phyloP scores from a whole-genome alignment of 2,797 vertebrate species.

The Onychomys torridus region DNA sequence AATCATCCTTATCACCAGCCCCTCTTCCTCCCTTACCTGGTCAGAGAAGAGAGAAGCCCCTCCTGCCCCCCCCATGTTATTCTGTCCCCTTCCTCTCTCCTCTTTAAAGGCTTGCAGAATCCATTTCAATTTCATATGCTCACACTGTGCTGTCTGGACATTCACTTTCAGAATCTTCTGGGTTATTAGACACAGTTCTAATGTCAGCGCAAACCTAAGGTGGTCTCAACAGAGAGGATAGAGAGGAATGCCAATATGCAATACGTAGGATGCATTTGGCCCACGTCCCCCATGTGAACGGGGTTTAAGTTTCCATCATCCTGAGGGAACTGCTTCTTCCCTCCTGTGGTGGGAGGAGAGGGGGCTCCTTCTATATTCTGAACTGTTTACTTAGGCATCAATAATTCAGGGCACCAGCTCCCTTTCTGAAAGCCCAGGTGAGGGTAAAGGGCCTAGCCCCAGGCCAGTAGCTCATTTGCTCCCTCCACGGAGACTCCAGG shows the following conservation, averaged over 20 bases:
- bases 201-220: neutral
- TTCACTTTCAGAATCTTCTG: neutral
- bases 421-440: conserved; percentile 76
- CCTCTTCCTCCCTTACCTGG: rapidly evolving
- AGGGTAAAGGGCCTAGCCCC: conserved; percentile 70
- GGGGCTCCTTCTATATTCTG: conserved; percentile 62
- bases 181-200: neutral
- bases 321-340: neutral
- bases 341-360: neutral
- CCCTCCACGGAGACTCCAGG: neutral
- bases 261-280: rapidly evolving
- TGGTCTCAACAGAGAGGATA: neutral
- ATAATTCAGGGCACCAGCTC: conserved; percentile 66
- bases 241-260: neutral
- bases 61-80: no score
- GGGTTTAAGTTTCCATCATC: neutral
- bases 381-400: conserved; percentile 68
- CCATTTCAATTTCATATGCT: neutral
- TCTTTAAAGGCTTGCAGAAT: neutral
- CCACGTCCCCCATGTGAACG: neutral
- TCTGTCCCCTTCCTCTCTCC: neutral
- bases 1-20: neutral
- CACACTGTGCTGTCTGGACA: neutral
- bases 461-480: conserved; percentile 34
- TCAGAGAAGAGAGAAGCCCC: neutral